Evolutionary conservation across 2,888 invertebrate genomes (phyloP), one percentile per base, ranked within the genome.

Genomic region (Lagria hirta): DNA sequence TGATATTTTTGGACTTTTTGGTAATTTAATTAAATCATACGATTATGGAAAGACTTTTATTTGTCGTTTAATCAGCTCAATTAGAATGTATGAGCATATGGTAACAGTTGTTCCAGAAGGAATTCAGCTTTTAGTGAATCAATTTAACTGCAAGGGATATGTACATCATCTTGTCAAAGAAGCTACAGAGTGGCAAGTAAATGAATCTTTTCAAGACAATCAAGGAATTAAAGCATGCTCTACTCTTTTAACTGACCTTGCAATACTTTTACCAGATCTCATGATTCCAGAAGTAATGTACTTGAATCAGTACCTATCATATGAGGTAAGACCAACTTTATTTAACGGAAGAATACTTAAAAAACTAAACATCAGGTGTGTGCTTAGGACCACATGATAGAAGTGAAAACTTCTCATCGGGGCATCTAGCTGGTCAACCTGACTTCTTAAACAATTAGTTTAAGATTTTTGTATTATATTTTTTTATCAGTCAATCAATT

Each of bases 21-120:
- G 90, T 7, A 77, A 81, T 2, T 77, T 92, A 26, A 82, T 93
- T 11, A 90, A 88, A 66, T 82, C 80, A 33, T 91, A 90, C 66
- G 89, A 88, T 64, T 90, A 94, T 71, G 87, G 87, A 1, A 78
- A 85, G 24, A 80, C 83, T 16, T 89, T 88, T 65, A 79, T 86
- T 1, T 80, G 86, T 3, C 83, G 84, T 61, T 75, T 88, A 42
- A 81, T 75, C 12, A 77, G 90, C 80, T 65, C 88, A 32, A 75
- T 92, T 16, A 88, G 88, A 73, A 78, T 83, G 54, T 78, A 80
- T 61, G 91, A 92, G 57, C 83, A 85, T 69, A 71, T 88, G 18
- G 81, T 82, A 1, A 69, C 73, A 6, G 80, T 83, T 14, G 75
- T 89, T 53, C 83, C 86, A 15, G 78, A 79, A 43, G 86, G 86